Conservation (phyloP, 2,113 vertebrate species). For the Microcebus griseorufus region DNA sequence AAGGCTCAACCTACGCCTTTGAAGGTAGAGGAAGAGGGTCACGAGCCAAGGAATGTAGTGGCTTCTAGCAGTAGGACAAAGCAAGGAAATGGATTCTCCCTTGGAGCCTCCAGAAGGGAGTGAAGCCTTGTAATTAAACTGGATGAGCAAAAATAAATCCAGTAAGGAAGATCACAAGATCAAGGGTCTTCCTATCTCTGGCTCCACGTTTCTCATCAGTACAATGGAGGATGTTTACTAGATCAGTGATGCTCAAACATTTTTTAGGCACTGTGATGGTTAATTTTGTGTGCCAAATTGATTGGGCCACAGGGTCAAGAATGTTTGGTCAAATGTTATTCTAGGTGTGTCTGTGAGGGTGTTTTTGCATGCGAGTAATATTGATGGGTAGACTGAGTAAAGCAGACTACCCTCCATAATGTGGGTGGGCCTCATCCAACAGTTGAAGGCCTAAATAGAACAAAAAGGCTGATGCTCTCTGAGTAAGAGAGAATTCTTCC, state of each 20-base stretch:
- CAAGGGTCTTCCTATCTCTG: background rate
- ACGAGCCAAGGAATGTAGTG: background rate
- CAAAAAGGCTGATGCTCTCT: background rate
- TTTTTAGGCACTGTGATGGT: slow-evolving; percentile 1
- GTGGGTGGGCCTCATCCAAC: background rate
- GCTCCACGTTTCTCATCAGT: slow-evolving; percentile 8
- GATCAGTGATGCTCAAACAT: background rate
- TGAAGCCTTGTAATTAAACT: background rate
- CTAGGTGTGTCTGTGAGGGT: background rate
- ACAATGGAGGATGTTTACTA: background rate
- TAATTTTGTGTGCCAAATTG: background rate
- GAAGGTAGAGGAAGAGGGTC: background rate
- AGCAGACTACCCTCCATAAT: background rate
- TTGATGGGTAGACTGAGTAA: background rate
- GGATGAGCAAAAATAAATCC: slow-evolving; percentile 42
- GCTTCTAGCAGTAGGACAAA: background rate
- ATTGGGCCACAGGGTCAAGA: background rate
- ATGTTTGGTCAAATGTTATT: slow-evolving; percentile 4
- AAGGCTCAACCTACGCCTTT: background rate
- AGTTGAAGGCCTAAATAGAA: background rate
- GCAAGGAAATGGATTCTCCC: background rate
- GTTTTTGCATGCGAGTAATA: background rate
- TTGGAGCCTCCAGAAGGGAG: background rate
- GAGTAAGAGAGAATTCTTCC: slow-evolving; percentile 19
- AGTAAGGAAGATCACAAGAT: slow-evolving; percentile 21